phyloP scores from a whole-genome alignment of 2,113 vertebrate genomes.

The Oophaga pumilio region DNA sequence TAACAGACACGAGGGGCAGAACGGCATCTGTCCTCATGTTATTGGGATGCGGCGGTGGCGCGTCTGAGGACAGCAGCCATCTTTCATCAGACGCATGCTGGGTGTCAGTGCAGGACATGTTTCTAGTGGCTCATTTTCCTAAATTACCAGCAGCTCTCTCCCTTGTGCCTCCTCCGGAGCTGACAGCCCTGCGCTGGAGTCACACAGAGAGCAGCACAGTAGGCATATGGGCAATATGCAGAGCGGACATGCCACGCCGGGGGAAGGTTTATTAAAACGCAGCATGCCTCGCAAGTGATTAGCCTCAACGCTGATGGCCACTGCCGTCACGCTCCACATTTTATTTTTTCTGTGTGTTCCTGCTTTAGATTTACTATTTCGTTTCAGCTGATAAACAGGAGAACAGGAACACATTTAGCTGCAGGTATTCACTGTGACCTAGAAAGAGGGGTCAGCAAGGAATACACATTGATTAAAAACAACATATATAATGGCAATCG shows the following conservation, averaged over 20 bases:
- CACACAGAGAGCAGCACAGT: conserved; percentile 26
- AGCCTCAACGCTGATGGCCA: conserved; percentile 50
- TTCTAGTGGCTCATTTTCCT: conserved; percentile 30
- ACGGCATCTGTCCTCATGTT: background rate
- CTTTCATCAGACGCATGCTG: background rate
- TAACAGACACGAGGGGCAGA: background rate
- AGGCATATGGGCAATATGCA: accelerated
- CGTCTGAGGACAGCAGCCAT: background rate
- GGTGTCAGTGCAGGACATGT: background rate
- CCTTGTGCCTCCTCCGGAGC: conserved; percentile 33
- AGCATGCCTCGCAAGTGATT: conserved; percentile 60
- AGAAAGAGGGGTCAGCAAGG: conserved; percentile 8
- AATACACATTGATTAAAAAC: background rate
- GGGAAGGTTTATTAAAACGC: conserved; percentile 61
- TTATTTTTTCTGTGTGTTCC: conserved; percentile 31
- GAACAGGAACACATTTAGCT: conserved; percentile 26
- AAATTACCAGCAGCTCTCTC: conserved; percentile 8
- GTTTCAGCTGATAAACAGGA: conserved; percentile 57
- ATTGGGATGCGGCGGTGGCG: background rate
- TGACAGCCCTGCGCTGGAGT: background rate
- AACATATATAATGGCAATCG: background rate
- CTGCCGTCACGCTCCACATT: conserved; percentile 30
- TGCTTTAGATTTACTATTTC: conserved; percentile 58
- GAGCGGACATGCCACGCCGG: conserved; percentile 49
- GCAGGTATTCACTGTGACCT: conserved; percentile 35